These are phyloP conservation scores for Columbina picui DNA, from an alignment of 2,113 vertebrate species.

Conservation along the genomic window DNA sequence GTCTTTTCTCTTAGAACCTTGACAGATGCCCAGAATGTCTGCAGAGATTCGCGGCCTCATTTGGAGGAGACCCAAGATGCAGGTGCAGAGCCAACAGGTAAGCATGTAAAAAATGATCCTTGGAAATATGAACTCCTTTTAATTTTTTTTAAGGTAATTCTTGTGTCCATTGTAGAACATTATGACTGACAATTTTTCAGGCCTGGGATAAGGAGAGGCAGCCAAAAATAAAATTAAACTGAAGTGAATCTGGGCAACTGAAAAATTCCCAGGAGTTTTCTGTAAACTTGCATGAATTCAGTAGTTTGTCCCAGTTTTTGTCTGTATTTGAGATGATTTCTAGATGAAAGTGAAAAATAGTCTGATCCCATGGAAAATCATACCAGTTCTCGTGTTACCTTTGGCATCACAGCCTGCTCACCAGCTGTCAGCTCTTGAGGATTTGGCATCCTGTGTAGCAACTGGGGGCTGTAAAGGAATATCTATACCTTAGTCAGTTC, in stretches of 20 bases:
- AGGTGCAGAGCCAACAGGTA: conserved; percentile 13
- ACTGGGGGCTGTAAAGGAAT: not conserved
- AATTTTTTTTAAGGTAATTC: not conserved
- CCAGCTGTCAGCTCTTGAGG: not conserved
- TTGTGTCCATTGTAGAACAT: not conserved
- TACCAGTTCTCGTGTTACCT: not conserved
- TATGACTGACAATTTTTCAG: not conserved
- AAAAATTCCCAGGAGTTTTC: not conserved
- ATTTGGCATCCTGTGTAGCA: not conserved
- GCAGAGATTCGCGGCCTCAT: not conserved
- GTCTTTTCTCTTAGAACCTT: not conserved
- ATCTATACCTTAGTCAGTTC: not conserved
- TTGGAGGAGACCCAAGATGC: not conserved
- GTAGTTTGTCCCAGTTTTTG: not conserved
- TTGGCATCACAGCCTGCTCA: not conserved
- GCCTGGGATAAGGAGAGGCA: not conserved
- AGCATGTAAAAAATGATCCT: not conserved
- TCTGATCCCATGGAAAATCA: not conserved
- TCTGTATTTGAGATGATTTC: not conserved
- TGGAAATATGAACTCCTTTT: not conserved
- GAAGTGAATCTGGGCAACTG: not conserved
- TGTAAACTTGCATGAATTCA: not conserved
- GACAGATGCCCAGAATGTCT: not conserved
- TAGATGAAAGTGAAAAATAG: not conserved
- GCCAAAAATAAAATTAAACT: not conserved